Evolutionary conservation across 2,797 vertebrate species (phyloP).

Genomic region (Sphenodon punctatus): DNA sequence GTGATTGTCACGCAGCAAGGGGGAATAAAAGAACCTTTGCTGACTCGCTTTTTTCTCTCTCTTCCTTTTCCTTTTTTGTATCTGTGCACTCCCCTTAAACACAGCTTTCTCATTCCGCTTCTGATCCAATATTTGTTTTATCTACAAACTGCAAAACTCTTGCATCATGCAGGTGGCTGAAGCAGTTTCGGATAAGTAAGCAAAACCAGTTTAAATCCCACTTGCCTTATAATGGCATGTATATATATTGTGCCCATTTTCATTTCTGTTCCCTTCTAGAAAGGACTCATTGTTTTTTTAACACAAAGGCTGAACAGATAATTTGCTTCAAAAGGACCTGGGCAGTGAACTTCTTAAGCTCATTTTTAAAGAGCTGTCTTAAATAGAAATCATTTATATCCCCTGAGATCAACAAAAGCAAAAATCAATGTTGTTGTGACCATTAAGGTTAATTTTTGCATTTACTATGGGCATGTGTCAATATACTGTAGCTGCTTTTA

Average conservation of each 20-base stretch:
- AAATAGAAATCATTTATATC: slow-evolving; percentile 36
- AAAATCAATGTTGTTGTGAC: slow-evolving; percentile 42
- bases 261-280: slow-evolving; percentile 42
- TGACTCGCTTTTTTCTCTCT: background rate
- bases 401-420: slow-evolving; percentile 23
- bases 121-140: slow-evolving; percentile 23
- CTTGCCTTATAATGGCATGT: slow-evolving; percentile 39
- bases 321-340: slow-evolving; percentile 1
- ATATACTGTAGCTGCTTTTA: slow-evolving; percentile 2
- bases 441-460: slow-evolving; percentile 37
- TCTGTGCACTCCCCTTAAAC: background rate
- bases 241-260: slow-evolving; percentile 45
- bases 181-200: slow-evolving; percentile 44
- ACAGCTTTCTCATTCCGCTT: background rate
- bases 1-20: background rate
- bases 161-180: slow-evolving; percentile 38
- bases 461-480: slow-evolving; percentile 21
- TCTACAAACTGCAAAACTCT: slow-evolving; percentile 37
- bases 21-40: background rate
- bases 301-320: background rate
- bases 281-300: slow-evolving; percentile 27
- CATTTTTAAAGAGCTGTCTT: slow-evolving; percentile 35
- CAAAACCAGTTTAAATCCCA: slow-evolving; percentile 32
- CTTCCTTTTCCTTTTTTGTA: background rate
- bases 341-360: slow-evolving; percentile 25